These are phyloP conservation scores for Acipenser oxyrinchus DNA, from an alignment of 2,797 vertebrate species.

Conservation along the genomic window DNA sequence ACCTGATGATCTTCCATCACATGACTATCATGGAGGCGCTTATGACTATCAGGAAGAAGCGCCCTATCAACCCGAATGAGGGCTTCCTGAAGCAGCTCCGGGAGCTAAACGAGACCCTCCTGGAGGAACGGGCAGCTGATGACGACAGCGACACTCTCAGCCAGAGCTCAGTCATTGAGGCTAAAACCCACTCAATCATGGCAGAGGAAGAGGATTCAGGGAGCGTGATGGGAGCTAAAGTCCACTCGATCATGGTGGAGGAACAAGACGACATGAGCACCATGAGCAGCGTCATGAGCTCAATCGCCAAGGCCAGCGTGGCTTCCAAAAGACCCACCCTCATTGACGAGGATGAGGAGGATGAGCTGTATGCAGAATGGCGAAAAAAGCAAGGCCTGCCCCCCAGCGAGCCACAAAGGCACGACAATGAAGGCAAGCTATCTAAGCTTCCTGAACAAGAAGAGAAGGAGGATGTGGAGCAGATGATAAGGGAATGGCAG, in stretches of 20 bases:
- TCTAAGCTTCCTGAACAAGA: constrained; percentile 28
- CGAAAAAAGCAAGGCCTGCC: constrained; percentile 43
- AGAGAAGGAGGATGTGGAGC: constrained; percentile 52
- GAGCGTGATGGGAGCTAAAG: constrained; percentile 64
- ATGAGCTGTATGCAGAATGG: constrained; percentile 52
- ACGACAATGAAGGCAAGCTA: constrained; percentile 15
- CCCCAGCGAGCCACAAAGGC: constrained; percentile 26
- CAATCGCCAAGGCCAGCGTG: constrained; percentile 32
- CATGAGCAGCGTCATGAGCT: constrained; percentile 59
- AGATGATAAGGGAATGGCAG: constrained; percentile 81
- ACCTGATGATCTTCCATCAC: constrained; percentile 96
- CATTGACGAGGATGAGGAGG: constrained; percentile 59
- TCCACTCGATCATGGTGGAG: constrained; percentile 74
- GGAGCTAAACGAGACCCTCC: constrained; percentile 77
- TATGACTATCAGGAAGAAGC: constrained; percentile 75
- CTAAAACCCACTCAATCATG: constrained; percentile 42
- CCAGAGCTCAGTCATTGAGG: constrained; percentile 65
- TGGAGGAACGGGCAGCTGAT: constrained; percentile 75
- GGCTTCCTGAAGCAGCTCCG: constrained; percentile 91
- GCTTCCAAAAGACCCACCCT: constrained; percentile 48
- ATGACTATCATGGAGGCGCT: constrained; percentile 85
- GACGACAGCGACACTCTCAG: constrained; percentile 60
- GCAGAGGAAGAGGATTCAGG: constrained; percentile 39
- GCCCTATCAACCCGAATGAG: constrained; percentile 84
- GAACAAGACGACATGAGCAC: constrained; percentile 76